Base-by-base conservation (phyloP, 2,113 vertebrate species). In the Thunnus maccoyii region DNA sequence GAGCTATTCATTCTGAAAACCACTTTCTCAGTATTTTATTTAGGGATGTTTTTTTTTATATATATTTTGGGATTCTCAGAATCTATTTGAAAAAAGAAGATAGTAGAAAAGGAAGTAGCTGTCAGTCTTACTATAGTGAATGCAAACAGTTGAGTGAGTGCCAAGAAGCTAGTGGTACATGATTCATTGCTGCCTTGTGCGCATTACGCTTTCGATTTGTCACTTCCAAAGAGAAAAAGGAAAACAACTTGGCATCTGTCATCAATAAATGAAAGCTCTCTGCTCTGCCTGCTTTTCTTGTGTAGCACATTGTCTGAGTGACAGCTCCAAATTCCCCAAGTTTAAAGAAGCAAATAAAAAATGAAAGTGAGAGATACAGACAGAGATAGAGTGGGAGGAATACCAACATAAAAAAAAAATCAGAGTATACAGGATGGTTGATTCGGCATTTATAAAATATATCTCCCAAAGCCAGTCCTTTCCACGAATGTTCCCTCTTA, bases 241-340 rank as follows among this genome's bases (percentile, higher is more conserved):
- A 27, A 71, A 86, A 58, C 55, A 50, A 48, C 63, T 78, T 44
- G 70, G 67, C 80, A 48, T 79, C 73, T 79, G 76, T 76, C 73
- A 70, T 83, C 54, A 66, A 75, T 76, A 89, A 86, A 84, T 50
- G 5, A 81, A 74, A 72, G 30, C 41, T 70, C 70, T 77, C 54
- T 36, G 32, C 82, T 85, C 66, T 41, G 27, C 76, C 77, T 79
- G 79, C 78, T 78, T 84, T 58, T 41, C 79, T 82, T 68, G 64
- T 80, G 32, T 27, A 56, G 72, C 66, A 17, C 22, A 8, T 57
- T 65, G 84, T 76, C 54, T 81, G 68, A 47, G 74, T 80, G 81
- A 86, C 86, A 63, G 72, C 84, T 86, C 30, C 54, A 79, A 83
- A 78, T 86, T 36, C 36, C 82, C 20, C 3, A 27, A 56, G 83